Conservation (phyloP, 1,140 invertebrate species). For the Lucilia sericata region DNA sequence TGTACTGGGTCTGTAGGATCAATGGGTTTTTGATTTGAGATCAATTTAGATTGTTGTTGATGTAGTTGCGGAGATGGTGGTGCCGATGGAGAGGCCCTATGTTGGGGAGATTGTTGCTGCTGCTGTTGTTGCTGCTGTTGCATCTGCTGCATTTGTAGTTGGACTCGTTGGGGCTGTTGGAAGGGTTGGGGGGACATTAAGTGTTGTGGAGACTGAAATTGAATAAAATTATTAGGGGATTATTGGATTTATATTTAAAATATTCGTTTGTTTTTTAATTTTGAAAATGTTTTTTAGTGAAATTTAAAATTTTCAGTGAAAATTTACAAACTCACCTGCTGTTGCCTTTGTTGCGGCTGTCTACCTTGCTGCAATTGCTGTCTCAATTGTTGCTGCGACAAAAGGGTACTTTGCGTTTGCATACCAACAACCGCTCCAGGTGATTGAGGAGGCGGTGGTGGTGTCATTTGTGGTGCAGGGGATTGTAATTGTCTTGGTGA, state of each 20-base stretch:
- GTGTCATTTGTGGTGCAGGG: constrained; percentile 66
- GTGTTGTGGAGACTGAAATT: constrained; percentile 47
- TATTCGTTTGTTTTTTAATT: too few relatives aligned
- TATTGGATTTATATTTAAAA: too few relatives aligned
- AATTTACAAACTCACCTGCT: constrained; percentile 25
- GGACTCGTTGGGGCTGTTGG: constrained; percentile 50
- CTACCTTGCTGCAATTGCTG: constrained; percentile 57
- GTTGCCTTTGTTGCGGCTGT: constrained; percentile 58
- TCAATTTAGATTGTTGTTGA: constrained; percentile 46
- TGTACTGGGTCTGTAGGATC: constrained; percentile 65
- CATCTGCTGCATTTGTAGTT: constrained; percentile 49
- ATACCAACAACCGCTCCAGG: constrained; percentile 52
- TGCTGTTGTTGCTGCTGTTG: constrained; percentile 56
- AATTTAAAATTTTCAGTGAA: too few relatives aligned
- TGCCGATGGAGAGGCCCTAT: constrained; percentile 53
- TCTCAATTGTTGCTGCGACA: constrained; percentile 67
- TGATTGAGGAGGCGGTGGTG: constrained; percentile 60
- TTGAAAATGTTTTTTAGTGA: too few relatives aligned
- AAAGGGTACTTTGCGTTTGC: constrained; percentile 37
- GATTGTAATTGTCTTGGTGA: constrained; percentile 63
- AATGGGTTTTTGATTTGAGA: constrained; percentile 51
- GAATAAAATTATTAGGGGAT: neutral
- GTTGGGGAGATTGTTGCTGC: constrained; percentile 61
- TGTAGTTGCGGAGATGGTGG: constrained; percentile 61
- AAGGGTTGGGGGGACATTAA: constrained; percentile 58